These are phyloP conservation scores for Drosophila austrosaltans DNA, from an alignment of 2,888 invertebrate genomes.

Conservation along the genomic window DNA sequence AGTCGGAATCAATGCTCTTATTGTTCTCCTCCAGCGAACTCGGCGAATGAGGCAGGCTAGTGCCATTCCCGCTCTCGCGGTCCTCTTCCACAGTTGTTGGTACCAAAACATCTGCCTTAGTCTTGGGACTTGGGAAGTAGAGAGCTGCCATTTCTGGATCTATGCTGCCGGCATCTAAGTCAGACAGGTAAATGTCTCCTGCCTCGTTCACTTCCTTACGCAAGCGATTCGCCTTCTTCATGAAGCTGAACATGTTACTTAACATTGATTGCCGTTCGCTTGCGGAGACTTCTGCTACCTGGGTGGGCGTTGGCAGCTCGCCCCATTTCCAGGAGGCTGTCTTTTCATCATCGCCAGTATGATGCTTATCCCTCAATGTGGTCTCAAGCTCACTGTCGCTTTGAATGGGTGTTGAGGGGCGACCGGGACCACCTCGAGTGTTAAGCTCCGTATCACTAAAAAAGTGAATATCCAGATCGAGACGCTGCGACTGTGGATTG, in stretches of 20 bases:
- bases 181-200: constrained; percentile 95
- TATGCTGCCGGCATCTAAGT: constrained; percentile 92
- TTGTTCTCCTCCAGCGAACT: constrained; percentile 91
- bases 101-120: constrained; percentile 47
- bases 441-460: constrained; percentile 96
- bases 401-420: constrained; percentile 93
- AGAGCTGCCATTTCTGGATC: constrained; percentile 96
- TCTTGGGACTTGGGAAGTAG: constrained; percentile 88
- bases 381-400: constrained; percentile 97
- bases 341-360: constrained; percentile 71
- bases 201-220: constrained; percentile 85
- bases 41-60: constrained; percentile 96
- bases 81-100: constrained; percentile 89
- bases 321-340: constrained; percentile 94
- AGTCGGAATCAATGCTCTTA: constrained; percentile 92
- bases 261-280: constrained; percentile 88
- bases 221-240: constrained; percentile 89
- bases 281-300: constrained; percentile 59
- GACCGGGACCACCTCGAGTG: constrained; percentile 85
- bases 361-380: constrained; percentile 83
- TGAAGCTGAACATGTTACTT: constrained; percentile 96
- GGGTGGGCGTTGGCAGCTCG: constrained; percentile 87
- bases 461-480: constrained; percentile 91
- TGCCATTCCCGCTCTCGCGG: constrained; percentile 97
- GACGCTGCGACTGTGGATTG: constrained; percentile 70